These are phyloP conservation scores for Pitta sordida DNA, from an alignment of 2,113 vertebrate species.

Conservation along the genomic window DNA sequence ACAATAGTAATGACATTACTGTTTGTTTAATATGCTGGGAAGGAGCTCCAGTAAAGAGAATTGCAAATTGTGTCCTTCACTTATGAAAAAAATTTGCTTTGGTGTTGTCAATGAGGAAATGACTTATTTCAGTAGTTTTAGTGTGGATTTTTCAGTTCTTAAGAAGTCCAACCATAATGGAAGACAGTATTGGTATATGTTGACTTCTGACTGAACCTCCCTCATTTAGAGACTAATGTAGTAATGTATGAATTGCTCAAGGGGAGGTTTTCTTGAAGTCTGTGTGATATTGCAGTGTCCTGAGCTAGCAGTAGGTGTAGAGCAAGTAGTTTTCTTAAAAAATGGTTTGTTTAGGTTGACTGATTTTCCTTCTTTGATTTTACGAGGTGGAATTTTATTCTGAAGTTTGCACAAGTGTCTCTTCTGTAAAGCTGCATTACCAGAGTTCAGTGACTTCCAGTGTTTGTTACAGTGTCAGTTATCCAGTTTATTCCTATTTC, in stretches of 20 bases:
- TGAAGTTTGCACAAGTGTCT: background rate
- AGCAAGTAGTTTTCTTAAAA: background rate
- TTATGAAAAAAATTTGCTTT: background rate
- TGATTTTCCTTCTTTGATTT: background rate
- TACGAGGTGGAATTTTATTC: background rate
- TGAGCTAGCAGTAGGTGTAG: background rate
- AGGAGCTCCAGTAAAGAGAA: background rate
- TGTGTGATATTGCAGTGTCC: background rate
- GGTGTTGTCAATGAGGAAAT: background rate
- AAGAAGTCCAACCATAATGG: background rate
- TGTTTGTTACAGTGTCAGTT: background rate
- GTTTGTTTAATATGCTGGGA: background rate
- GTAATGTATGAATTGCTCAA: background rate
- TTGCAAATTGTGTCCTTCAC: background rate
- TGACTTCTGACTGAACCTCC: background rate
- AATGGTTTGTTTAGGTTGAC: background rate
- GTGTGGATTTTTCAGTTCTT: background rate
- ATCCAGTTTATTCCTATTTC: slow-evolving; percentile 14
- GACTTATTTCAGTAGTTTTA: background rate
- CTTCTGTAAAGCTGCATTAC: background rate
- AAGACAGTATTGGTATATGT: background rate
- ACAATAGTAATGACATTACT: background rate
- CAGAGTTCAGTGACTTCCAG: background rate
- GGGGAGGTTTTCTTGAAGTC: background rate
- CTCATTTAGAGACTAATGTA: background rate